Conservation (phyloP, 1,140 invertebrate genomes). For the Brevipalpus yothersi region DNA sequence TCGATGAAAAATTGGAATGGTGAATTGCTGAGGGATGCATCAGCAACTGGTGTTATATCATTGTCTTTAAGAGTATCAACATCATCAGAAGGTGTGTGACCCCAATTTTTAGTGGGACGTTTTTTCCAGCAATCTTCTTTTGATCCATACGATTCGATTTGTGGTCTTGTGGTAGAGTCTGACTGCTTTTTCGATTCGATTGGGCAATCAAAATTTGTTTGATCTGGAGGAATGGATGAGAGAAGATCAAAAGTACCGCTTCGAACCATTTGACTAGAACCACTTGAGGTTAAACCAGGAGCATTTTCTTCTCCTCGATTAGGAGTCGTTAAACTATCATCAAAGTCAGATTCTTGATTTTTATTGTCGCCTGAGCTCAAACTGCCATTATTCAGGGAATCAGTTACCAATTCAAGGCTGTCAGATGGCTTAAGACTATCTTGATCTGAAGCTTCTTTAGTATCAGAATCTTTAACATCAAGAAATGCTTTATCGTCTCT, state of each 20-base stretch:
- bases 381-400: constrained; percentile 1
- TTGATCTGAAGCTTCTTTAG: not conserved
- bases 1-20: constrained; percentile 1
- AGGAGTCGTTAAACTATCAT: not conserved
- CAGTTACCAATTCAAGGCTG: not conserved
- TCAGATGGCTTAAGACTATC: not conserved
- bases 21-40: not conserved
- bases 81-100: not conserved
- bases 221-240: constrained; percentile 6
- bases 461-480: not conserved
- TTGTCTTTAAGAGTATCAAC: not conserved
- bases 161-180: not conserved
- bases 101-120: not conserved
- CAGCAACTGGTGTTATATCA: not conserved
- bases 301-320: not conserved
- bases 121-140: not conserved
- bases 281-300: not conserved
- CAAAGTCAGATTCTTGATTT: not conserved
- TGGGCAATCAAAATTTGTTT: not conserved
- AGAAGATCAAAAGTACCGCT: constrained; percentile 13
- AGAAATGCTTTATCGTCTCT: not conserved
- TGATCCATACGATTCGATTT: not conserved
- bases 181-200: not conserved
- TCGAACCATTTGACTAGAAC: constrained; percentile 10
- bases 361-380: not conserved